Evolutionary conservation across 2,888 invertebrate species (phyloP), one percentile per base, ranked within the genome.

Genomic region (Drosophila mimetica): DNA sequence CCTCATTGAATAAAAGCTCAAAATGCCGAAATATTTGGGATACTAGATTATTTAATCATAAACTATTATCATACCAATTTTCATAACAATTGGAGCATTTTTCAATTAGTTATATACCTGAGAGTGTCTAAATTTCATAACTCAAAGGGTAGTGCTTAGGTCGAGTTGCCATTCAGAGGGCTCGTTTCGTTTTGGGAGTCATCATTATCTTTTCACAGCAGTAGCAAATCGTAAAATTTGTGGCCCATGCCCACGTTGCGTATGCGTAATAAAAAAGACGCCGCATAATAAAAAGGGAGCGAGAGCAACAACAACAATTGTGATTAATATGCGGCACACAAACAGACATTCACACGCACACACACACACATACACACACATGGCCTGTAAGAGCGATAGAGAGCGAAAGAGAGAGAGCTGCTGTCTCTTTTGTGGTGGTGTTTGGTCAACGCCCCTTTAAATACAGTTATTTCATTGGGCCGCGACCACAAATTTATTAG

Each of bases 401-500:
- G 22, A 22, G 25, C 11, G 18, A 30, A 16, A 41, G 28, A 34
- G 34, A 8, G 16, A 34, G 37, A 41, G 34, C 20, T 34, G 73
- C 50, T 64, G 47, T 37, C 41, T 54, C 51, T 52, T 52, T 52
- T 60, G 77, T 61, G 75, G 77, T 90, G 90, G 91, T 91, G 91
- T 91, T 91, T 90, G 89, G 89, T 82, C 85, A 73, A 91, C 91
- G 91, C 92, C 91, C 89, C 86, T 84, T 91, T 92, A 91, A 92
- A 91, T 90, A 91, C 91, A 91, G 91, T 92, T 91, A 92, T 92
- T 92, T 91, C 90, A 91, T 91, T 91, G 91, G 91, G 87, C 86
- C 90, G 88, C 90, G 85, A 89, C 88, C 89, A 87, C 83, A 88
- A 79, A 83, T 78, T 88, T 89, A 84, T 79, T 83, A 78, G 79